Conservation (phyloP, 2,888 invertebrate genomes). For the Caenorhabditis drosophilae region DNA sequence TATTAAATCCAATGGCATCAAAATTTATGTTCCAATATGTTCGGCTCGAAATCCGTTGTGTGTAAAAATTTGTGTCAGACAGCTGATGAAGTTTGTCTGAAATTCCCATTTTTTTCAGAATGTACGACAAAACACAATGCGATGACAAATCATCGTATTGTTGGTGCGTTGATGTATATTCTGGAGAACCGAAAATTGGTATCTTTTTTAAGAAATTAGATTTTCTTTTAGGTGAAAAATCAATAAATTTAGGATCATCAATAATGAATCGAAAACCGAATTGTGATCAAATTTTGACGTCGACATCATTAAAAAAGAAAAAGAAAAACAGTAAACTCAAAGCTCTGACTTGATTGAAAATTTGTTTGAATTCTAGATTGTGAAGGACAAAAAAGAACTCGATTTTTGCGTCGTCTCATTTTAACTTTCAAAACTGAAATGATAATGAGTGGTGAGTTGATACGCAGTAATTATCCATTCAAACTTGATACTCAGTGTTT, state of each 20-base stretch:
- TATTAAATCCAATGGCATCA: constrained; percentile 19
- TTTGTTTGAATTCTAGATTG: constrained; percentile 25
- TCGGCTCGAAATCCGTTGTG: constrained; percentile 34
- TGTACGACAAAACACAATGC: constrained; percentile 83
- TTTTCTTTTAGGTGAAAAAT: not conserved
- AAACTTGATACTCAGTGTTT: not conserved
- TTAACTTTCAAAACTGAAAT: constrained; percentile 44
- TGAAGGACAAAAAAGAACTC: constrained; percentile 25
- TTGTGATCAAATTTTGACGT: constrained; percentile 21
- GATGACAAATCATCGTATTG: constrained; percentile 79
- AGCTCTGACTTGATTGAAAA: too few species aligned
- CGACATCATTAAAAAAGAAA: constrained; percentile 14
- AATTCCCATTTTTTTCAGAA: constrained; percentile 74
- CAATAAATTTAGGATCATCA: constrained; percentile 19
- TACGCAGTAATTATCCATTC: not conserved
- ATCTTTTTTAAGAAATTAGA: constrained; percentile 71
- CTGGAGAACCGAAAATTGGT: constrained; percentile 85
- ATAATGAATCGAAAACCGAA: constrained; percentile 36
- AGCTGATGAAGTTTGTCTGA: too few species aligned
- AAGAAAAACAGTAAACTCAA: constrained; percentile 19
- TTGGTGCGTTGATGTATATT: constrained; percentile 90
- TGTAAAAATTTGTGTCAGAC: not conserved
- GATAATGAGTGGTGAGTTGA: constrained; percentile 40
- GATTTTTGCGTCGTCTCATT: constrained; percentile 36
- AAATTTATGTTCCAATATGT: constrained; percentile 41